phyloP scores from a whole-genome alignment of 1,140 invertebrate genomes.

The Drosophila dunni region DNA sequence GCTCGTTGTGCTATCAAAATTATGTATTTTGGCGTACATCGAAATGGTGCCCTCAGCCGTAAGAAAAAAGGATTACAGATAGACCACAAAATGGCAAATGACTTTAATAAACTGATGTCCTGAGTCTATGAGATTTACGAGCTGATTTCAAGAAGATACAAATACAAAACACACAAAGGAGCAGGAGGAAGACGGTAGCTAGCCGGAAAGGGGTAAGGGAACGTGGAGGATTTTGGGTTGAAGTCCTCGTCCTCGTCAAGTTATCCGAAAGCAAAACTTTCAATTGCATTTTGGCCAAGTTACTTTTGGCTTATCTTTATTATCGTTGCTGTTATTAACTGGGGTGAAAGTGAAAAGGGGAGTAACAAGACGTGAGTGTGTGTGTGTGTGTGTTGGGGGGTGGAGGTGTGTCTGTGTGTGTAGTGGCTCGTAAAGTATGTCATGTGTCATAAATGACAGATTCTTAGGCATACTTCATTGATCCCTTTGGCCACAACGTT shows the following conservation, averaged over 20 bases:
- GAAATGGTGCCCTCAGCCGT: background rate
- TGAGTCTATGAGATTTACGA: constrained; percentile 72
- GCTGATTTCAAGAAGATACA: constrained; percentile 71
- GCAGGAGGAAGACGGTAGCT: background rate
- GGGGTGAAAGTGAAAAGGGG: background rate
- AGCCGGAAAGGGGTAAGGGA: background rate
- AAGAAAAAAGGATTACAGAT: constrained; percentile 58
- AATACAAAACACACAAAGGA: constrained; percentile 38
- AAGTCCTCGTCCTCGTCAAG: constrained; percentile 34
- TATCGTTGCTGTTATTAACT: constrained; percentile 73
- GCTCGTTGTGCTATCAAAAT: background rate
- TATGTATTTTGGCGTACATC: background rate
- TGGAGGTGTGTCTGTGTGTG: background rate
- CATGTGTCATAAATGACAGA: constrained; percentile 82
- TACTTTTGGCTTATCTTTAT: constrained; percentile 72
- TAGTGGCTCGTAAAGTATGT: constrained; percentile 71
- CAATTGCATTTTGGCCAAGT: constrained; percentile 74
- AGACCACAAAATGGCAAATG: constrained; percentile 60
- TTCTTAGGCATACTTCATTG: constrained; percentile 82
- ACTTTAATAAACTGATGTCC: constrained; percentile 61
- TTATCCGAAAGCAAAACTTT: constrained; percentile 67
- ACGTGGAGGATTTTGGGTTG: constrained; percentile 9
- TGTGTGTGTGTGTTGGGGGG: background rate
- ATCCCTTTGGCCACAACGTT: constrained; percentile 69
- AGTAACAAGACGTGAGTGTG: too few relatives aligned